phyloP scores from a whole-genome alignment of 2,888 invertebrate genomes.

The Entomobrya proxima region DNA sequence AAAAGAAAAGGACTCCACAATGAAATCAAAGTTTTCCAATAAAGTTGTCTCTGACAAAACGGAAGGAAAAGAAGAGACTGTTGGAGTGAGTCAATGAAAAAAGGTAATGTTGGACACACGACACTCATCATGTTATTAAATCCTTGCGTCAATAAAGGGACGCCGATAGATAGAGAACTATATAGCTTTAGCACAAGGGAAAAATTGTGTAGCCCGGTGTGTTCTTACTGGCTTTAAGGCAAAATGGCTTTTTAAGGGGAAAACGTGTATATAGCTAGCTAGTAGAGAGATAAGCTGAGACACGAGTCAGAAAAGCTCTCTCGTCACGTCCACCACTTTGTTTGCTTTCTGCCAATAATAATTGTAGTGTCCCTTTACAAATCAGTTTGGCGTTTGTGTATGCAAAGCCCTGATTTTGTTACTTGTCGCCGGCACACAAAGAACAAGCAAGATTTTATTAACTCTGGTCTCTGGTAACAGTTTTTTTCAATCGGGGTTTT shows the following conservation, averaged over 20 bases:
- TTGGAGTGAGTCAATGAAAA: constrained; percentile 57
- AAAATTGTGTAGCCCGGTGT: too few species aligned
- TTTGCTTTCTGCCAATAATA: constrained; percentile 29
- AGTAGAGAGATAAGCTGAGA: constrained; percentile 64
- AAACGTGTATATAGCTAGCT: neutral
- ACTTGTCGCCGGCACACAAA: neutral
- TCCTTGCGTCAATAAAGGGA: constrained; percentile 74
- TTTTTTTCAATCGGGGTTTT: neutral
- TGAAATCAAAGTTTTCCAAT: constrained; percentile 71
- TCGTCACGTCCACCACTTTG: constrained; percentile 64
- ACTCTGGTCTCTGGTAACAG: neutral
- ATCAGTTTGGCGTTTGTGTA: neutral
- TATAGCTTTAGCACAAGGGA: too few species aligned
- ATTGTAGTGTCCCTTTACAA: constrained; percentile 23
- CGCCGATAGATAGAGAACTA: too few species aligned
- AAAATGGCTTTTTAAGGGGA: constrained; percentile 14
- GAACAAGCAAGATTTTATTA: neutral
- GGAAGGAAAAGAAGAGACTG: constrained; percentile 4
- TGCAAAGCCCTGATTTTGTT: constrained; percentile 40
- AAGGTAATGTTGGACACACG: constrained; percentile 74
- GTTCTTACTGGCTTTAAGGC: constrained; percentile 16
- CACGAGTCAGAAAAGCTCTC: constrained; percentile 68
- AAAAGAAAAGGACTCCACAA: constrained; percentile 50
- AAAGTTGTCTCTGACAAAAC: constrained; percentile 56
- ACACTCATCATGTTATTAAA: constrained; percentile 76